These are phyloP conservation scores for Cryptotermes secundus DNA, from an alignment of 1,140 invertebrate genomes.

Conservation along the genomic window DNA sequence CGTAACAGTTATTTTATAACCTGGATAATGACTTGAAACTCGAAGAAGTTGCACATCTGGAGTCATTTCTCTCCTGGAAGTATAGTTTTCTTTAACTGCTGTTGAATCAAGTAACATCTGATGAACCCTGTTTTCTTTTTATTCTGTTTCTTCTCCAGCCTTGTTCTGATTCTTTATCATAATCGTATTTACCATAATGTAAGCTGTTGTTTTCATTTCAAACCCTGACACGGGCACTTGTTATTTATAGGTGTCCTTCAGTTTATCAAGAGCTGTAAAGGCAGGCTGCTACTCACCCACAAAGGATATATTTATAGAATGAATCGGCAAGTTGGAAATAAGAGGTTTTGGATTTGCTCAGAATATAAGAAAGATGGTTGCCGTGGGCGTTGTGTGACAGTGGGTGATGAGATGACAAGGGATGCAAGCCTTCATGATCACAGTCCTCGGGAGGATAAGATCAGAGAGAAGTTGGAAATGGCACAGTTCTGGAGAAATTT, in stretches of 20 bases:
- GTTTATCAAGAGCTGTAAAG: not conserved
- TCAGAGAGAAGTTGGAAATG: conserved; percentile 15
- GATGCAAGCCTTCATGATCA: not conserved
- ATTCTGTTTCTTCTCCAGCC: not conserved
- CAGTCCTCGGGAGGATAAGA: not conserved
- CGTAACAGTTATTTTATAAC: too few species aligned
- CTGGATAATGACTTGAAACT: too few species aligned
- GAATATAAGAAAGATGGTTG: conserved; percentile 19
- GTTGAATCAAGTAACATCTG: not conserved
- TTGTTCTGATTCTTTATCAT: not conserved
- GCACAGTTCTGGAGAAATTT: conserved; percentile 7
- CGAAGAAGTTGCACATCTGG: too few species aligned
- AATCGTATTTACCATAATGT: not conserved
- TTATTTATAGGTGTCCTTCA: not conserved
- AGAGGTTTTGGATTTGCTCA: not conserved
- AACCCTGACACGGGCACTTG: conserved; percentile 4
- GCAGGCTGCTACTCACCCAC: not conserved
- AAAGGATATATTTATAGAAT: conserved; percentile 18
- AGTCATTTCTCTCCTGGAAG: too few species aligned
- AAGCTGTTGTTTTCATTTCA: not conserved
- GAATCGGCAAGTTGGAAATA: conserved; percentile 12
- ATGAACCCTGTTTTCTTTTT: not conserved
- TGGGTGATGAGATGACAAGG: not conserved
- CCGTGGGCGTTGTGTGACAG: not conserved
- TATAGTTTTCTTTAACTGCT: too few species aligned